Evolutionary conservation across 1,140 invertebrate species (phyloP).

Genomic region (Halesus radiatus): DNA sequence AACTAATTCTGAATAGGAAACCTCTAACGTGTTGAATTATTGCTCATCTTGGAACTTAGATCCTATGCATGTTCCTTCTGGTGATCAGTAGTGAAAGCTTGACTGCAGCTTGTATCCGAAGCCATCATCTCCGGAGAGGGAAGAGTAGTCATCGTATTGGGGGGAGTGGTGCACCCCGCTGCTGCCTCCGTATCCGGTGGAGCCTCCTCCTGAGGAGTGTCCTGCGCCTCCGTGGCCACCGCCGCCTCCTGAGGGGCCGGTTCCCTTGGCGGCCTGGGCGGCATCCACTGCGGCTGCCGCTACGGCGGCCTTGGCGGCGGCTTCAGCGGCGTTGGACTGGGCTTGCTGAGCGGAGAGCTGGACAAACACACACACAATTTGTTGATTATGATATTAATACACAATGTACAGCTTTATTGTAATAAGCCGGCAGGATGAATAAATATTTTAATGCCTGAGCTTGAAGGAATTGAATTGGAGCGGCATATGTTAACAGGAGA

Average conservation of each 20-base stretch:
- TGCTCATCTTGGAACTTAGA: conserved; percentile 2
- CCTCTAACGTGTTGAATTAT: conserved; percentile 20
- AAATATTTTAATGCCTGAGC: no score
- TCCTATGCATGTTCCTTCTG: conserved; percentile 21
- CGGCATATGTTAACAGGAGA: no score
- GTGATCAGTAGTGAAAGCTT: conserved; percentile 53
- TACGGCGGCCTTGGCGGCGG: conserved; percentile 53
- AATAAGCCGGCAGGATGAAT: no score
- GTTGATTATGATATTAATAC: background rate
- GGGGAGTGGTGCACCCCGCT: background rate
- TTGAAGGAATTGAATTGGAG: no score
- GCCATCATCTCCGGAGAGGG: conserved; percentile 50
- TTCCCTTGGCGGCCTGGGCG: conserved; percentile 46
- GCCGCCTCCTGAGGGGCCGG: background rate
- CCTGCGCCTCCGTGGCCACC: conserved; percentile 30
- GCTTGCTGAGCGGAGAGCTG: conserved; percentile 54
- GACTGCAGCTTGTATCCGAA: conserved; percentile 52
- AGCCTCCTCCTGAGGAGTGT: background rate
- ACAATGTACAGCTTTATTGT: no score
- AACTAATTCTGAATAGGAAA: conserved; percentile 9
- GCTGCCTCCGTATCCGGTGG: conserved; percentile 7
- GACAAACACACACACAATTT: conserved; percentile 25
- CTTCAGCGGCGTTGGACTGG: conserved; percentile 54
- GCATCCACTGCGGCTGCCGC: conserved; percentile 52
- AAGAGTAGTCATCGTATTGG: conserved; percentile 54